Conservation (phyloP, 2,888 invertebrate genomes). For the Escarpia spicata region DNA sequence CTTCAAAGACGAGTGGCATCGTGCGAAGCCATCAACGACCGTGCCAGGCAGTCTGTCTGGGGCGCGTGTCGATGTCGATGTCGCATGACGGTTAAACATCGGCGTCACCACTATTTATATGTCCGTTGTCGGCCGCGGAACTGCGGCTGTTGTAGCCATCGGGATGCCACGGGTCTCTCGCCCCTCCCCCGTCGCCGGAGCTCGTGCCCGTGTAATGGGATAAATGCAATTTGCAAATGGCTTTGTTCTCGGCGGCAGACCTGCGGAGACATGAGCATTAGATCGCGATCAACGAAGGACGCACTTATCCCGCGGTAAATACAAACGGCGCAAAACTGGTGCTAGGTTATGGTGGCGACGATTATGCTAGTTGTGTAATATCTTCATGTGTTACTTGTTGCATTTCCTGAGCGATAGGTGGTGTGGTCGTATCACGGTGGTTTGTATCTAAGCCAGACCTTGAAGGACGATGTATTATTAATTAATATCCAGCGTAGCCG, state of each 20-base stretch:
- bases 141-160: background rate
- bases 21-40: background rate
- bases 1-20: background rate
- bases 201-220: background rate
- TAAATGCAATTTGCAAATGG: conserved; percentile 16
- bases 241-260: background rate
- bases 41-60: background rate
- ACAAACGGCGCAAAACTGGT: background rate
- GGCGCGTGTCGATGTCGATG: background rate
- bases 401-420: background rate
- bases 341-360: background rate
- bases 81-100: background rate
- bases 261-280: background rate
- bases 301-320: background rate
- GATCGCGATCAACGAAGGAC: background rate
- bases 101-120: background rate
- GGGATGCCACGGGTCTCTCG: background rate
- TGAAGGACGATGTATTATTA: background rate
- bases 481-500: background rate
- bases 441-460: background rate
- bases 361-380: background rate
- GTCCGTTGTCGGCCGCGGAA: background rate
- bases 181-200: background rate
- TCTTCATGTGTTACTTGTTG: background rate
- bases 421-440: background rate